Conservation (phyloP, 2,113 vertebrate genomes). For the Neomonachus schauinslandi region DNA sequence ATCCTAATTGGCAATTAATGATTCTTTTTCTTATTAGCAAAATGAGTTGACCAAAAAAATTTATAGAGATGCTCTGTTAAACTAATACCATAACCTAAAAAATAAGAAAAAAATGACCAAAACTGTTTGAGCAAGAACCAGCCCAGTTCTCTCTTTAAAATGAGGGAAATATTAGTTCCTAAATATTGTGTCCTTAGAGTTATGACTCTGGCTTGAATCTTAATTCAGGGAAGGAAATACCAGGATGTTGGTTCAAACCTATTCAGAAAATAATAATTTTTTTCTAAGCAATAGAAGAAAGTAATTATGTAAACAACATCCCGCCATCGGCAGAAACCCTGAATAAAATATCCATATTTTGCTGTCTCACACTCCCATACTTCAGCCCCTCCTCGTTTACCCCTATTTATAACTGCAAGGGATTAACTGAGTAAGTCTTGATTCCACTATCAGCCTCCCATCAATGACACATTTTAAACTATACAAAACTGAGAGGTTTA, state of each 20-base stretch:
- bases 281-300: not conserved
- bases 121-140: not conserved
- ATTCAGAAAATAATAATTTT: not conserved
- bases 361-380: not conserved
- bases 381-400: not conserved
- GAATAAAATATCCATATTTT: not conserved
- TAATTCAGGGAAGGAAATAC: constrained; percentile 14
- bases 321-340: not conserved
- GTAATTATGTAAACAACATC: not conserved
- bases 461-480: not conserved
- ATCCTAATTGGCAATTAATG: constrained; percentile 33
- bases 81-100: constrained; percentile 4
- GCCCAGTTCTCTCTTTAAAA: constrained; percentile 22
- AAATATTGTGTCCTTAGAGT: not conserved
- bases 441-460: not conserved
- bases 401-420: not conserved
- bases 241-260: not conserved
- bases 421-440: not conserved
- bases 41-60: constrained; percentile 7
- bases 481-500: not conserved
- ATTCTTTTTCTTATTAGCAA: constrained; percentile 45
- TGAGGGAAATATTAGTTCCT: not conserved
- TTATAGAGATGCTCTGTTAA: not conserved
- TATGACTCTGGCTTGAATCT: not conserved
- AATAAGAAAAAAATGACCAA: constrained; percentile 1